A percentile compares a stretch with the other conserved stretches of the same genome.
Conservation (phyloP, 2,797 vertebrate species). For the Parauchenoglanis ngamensis region DNA sequence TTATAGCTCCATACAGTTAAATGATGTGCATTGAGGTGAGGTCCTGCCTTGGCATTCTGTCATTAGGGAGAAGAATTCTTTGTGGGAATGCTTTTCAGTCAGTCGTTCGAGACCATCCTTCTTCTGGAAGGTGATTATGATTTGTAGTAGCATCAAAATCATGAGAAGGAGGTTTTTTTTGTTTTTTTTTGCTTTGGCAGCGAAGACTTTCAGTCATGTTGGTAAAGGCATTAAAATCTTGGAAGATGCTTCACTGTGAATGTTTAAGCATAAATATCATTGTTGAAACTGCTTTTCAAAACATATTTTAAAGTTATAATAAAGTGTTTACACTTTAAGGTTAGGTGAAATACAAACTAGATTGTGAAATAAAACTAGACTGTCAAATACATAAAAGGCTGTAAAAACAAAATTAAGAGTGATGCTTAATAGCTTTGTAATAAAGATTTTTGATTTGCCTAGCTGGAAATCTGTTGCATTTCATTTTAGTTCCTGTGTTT, state of each 20-base stretch:
- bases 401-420: background rate
- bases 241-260: constrained; percentile 8
- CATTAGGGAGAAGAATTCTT: constrained; percentile 54
- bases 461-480: background rate
- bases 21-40: constrained; percentile 24
- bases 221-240: constrained; percentile 8
- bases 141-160: background rate
- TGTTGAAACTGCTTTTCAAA: background rate
- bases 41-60: constrained; percentile 32
- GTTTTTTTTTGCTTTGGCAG: background rate
- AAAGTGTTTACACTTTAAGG: background rate
- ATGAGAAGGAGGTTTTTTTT: background rate
- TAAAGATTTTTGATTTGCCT: background rate
- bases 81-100: constrained; percentile 1
- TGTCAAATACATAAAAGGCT: background rate
- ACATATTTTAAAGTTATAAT: background rate
- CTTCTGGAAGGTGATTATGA: background rate
- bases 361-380: background rate
- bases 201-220: background rate
- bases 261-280: constrained; percentile 9
- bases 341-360: background rate
- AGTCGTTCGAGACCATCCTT: background rate
- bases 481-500: background rate
- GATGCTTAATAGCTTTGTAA: background rate
- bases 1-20: background rate